phyloP scores from a whole-genome alignment of 2,888 invertebrate species.

The Platycnemis pennipes region DNA sequence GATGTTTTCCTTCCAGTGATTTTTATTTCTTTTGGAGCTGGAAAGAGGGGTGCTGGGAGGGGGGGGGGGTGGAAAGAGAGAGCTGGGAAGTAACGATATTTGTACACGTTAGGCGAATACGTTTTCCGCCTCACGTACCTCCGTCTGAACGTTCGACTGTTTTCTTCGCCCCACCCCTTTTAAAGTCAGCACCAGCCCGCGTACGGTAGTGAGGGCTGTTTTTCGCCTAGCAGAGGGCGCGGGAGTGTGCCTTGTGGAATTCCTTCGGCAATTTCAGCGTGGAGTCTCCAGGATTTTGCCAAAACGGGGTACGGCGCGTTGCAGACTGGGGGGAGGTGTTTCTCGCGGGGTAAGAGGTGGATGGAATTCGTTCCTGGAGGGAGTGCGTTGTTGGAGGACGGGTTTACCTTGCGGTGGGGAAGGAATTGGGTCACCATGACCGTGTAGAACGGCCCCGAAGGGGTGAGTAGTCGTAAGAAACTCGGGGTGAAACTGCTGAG shows the following conservation, averaged over 20 bases:
- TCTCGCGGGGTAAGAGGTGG: background rate
- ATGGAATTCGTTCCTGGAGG: background rate
- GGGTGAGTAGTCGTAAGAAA: background rate
- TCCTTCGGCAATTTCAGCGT: background rate
- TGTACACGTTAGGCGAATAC: background rate
- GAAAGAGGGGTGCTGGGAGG: background rate
- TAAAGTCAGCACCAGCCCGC: background rate
- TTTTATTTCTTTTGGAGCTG: background rate
- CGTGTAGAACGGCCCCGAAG: background rate
- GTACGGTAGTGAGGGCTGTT: background rate
- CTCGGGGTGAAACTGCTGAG: background rate
- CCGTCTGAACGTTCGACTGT: background rate
- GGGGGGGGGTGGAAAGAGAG: background rate
- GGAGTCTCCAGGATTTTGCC: background rate
- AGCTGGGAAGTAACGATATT: slow-evolving; percentile 1
- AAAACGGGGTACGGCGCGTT: no score
- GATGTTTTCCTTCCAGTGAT: background rate
- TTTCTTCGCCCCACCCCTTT: background rate
- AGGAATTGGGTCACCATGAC: slow-evolving; percentile 22
- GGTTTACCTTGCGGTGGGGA: background rate
- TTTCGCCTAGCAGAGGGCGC: background rate
- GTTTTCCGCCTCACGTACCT: background rate
- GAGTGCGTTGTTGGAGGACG: background rate
- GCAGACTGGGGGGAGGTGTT: no score
- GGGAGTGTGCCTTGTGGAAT: background rate